Percentiles rank a stretch among this genome's conserved stretches.
phyloP scores from a whole-genome alignment of 2,113 vertebrate species.

The Rousettus leschenaultii region DNA sequence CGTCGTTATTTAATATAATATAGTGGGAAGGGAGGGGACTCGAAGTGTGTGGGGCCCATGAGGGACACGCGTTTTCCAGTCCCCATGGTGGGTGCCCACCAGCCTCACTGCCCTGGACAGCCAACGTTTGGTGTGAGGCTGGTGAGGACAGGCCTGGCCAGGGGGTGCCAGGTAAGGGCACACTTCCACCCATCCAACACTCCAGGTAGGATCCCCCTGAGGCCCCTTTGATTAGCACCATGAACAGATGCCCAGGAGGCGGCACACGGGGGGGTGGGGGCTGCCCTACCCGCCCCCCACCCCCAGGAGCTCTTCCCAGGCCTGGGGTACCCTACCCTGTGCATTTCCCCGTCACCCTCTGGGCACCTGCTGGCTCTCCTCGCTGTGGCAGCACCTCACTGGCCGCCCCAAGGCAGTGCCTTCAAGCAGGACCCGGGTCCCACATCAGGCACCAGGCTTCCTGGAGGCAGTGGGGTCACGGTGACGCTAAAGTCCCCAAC shows the following conservation, averaged over 20 bases:
- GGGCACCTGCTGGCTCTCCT: too few species aligned
- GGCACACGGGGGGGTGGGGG: too few species aligned
- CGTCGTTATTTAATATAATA: slow-evolving; percentile 31
- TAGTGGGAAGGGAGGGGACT: neutral
- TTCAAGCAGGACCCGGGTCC: neutral
- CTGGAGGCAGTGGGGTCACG: neutral
- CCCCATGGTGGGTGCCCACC: fast-evolving
- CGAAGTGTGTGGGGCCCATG: neutral
- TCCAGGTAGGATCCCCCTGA: fast-evolving
- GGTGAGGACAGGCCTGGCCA: fast-evolving
- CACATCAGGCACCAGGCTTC: neutral
- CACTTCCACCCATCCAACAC: neutral
- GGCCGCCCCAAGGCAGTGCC: neutral
- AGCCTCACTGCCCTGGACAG: fast-evolving
- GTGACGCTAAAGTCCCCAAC: neutral
- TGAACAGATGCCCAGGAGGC: neutral
- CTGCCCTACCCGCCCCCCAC: fast-evolving
- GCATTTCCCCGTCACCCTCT: too few species aligned
- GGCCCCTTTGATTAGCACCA: neutral
- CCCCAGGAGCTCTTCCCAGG: neutral
- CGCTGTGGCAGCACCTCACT: neutral
- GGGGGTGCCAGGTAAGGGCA: neutral
- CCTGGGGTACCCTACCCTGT: too few species aligned
- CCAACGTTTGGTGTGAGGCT: fast-evolving
- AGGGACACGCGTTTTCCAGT: too few species aligned